Base-by-base conservation (phyloP, 2,888 invertebrate species). In the Melieria crassipennis region DNA sequence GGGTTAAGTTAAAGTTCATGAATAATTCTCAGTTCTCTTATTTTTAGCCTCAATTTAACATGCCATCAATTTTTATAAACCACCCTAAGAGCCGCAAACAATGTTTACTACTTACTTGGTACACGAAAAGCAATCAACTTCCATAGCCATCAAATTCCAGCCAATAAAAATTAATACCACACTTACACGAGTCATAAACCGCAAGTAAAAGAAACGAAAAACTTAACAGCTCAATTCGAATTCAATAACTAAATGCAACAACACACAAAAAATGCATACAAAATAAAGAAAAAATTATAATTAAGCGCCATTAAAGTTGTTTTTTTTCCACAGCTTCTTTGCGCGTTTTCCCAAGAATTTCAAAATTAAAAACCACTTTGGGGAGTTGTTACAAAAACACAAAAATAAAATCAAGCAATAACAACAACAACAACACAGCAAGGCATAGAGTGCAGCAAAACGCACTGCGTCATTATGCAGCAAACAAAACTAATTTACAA, bases 401-500 rank as follows among this genome's bases (percentile, higher is more conserved):
- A 16, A 43, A 68, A 61, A 55, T 52, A 13, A 52, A 70, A 42
- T 48, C 58, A 50, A 55, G 43, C 50, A 50, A 43, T 57, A 16
- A 42, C 5, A 11, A 46, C 67, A 45, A 62, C 10, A 63, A 58
- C 13, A 43, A 56, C 13, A 9, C 13, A 9, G 13, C 9, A 55
- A 63, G 57, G 43, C 48, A 69, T 69, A 55, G 47, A 56, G 57
- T 45, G 65, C 55, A 56, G 56, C 13, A 57, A 50, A 30, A 56
- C 46, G 47, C 70, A 71, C 69, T 67, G 70, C 70, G 57, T 73
- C 68, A 73, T 73, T 73, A 72, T 69, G 75, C 71, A 71, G 66
- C 61, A 75, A 78, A 73, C 79, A 69, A 75, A 75, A 77, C 78
- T 78, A 76, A 77, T 75, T 78, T 74, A 76, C 52, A 58, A 68